Evolutionary conservation across 2,888 invertebrate species (phyloP), one percentile per base, ranked within the genome.

Genomic region (Sipunculus nudus): DNA sequence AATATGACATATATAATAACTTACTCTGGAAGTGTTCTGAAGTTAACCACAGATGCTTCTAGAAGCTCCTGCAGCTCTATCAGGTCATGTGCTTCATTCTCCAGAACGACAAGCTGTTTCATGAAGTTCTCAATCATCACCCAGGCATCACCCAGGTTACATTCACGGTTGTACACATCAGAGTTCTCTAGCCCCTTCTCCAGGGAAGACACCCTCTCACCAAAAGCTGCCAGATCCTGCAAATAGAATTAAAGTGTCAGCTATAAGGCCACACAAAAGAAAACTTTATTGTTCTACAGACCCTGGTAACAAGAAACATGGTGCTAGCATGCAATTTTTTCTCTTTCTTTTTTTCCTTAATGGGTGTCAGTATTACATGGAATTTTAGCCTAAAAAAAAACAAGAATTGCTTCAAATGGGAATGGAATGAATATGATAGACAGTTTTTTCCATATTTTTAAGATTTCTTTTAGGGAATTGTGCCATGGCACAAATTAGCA

Each of bases 41-140:
- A 82, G 68, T 82, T 77, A 45, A 83, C 81, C 29, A 83, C 77
- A 43, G 77, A 76, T 2, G 79, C 71, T 54, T 83, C 81, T 25
- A 83, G 71, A 10, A 83, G 70, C 54, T 82, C 80, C 61, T 83
- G 83, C 13, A 83, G 69, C 59, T 83, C 83, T 61, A 78, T 78
- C 38, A 83, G 68, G 65, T 83, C 83, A 69, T 79, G 79, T 6
- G 83, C 83, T 63, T 83, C 82, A 59, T 80, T 81, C 65, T 82
- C 82, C 28, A 83, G 72, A 3, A 77, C 66, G 0, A 71, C 72
- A 49, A 82, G 78, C 39, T 76, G 67, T 56, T 74, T 73, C n/a
- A 71, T 71, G 67, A 79, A 82, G 53, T 70, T 72, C 54, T 81
- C 78, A 16, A 83, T 78, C 38, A 75, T 70, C 3, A 65, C 63